Evolutionary conservation across 2,888 invertebrate genomes (phyloP), one percentile per base, ranked within the genome.

Genomic region (Xanthostigma xanthostigma): DNA sequence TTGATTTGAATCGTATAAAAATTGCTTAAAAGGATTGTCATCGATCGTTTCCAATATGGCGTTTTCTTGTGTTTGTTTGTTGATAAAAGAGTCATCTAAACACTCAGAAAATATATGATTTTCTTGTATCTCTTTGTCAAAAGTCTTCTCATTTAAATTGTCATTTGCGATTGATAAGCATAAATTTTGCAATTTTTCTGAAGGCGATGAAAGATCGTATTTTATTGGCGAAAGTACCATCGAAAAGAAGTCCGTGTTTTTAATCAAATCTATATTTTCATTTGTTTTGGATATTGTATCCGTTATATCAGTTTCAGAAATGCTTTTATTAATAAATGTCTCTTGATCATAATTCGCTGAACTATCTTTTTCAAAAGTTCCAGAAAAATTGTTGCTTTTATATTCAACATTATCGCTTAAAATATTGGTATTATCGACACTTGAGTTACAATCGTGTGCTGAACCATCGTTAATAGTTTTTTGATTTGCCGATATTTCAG

Each of bases 151-250:
- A 13, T 35, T 45, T 41, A 46, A 45, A 14, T 40, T 13, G 13
- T 13, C 34, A 36, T 42, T 44, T 46, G 42, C 42, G 36, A 33
- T 54, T 44, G 79, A 75, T 44, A 80, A 66, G 54, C 75, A 75
- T 53, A 81, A 67, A 53, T 79, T 78, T 64, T 78, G 75, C 52
- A 82, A 68, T 54, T 78, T 76, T 57, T 76, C 73, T 35, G 80
- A 77, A 9, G 84, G 78, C 3, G 83, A 81, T 49, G 77, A 76
- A 12, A 75, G 62, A 61, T 71, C 75, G 53, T 74, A 74, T 41
- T 74, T 67, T 48, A 69, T 60, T 57, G 65, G 70, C 53, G 65
- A 70, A 61, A 68, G 66, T 55, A 66, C 66, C 63, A 65, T 64
- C 52, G 65, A 66, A 54, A 70, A 68, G 50, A 70, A 65, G 56